Conservation (phyloP, 2,113 vertebrate species). For the Limanda limanda region DNA sequence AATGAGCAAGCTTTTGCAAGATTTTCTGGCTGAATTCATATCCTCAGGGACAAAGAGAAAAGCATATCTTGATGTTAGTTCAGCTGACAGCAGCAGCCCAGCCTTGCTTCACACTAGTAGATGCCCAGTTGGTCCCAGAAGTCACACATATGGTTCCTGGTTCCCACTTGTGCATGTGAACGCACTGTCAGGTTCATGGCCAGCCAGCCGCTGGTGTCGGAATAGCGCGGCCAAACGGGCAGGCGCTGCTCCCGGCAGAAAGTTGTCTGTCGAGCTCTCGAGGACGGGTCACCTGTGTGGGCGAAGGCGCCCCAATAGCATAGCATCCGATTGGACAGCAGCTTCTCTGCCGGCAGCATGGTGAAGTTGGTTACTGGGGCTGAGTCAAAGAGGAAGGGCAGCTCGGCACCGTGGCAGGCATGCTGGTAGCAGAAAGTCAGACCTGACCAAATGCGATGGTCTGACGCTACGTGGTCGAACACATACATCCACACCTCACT, state of each 20-base stretch:
- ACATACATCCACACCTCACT: slow-evolving; percentile 79
- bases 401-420: slow-evolving; percentile 81
- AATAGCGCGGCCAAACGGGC: slow-evolving; percentile 75
- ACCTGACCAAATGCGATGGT: slow-evolving; percentile 76
- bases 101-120: slow-evolving; percentile 58
- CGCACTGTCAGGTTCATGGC: slow-evolving; percentile 80
- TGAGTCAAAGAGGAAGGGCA: slow-evolving; percentile 82
- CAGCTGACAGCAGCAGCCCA: background rate
- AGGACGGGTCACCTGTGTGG: slow-evolving; percentile 76
- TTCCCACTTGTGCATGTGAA: slow-evolving; percentile 71
- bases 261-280: slow-evolving; percentile 55
- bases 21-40: background rate
- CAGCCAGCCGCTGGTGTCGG: slow-evolving; percentile 67
- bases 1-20: background rate
- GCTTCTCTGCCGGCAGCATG: slow-evolving; percentile 67
- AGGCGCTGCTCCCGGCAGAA: slow-evolving; percentile 77
- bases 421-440: slow-evolving; percentile 78
- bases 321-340: slow-evolving; percentile 80
- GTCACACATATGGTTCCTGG: slow-evolving; percentile 78
- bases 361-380: slow-evolving; percentile 78
- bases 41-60: background rate
- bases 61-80: background rate
- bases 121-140: slow-evolving; percentile 84
- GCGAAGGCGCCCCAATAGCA: slow-evolving; percentile 83
- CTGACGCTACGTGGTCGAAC: slow-evolving; percentile 79